These are phyloP conservation scores for Apamea monoglypha DNA, from an alignment of 2,888 invertebrate species.

Conservation along the genomic window DNA sequence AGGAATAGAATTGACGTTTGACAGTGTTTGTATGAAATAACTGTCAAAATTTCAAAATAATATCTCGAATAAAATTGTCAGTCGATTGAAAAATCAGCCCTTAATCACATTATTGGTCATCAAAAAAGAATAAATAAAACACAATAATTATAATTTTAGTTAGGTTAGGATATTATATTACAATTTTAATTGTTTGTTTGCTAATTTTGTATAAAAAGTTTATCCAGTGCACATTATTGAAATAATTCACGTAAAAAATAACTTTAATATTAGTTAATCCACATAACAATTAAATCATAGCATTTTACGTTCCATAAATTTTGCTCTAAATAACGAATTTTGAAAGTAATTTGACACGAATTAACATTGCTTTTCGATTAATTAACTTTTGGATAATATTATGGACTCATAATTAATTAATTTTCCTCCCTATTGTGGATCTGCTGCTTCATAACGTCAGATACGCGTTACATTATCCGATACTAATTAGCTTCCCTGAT, in stretches of 20 bases:
- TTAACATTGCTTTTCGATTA: conserved; percentile 46
- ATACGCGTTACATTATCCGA: conserved; percentile 8
- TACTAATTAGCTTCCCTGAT: conserved; percentile 20
- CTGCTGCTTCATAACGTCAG: conserved; percentile 11
- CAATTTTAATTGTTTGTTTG: too few species aligned
- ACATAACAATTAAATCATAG: neutral
- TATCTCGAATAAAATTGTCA: too few species aligned
- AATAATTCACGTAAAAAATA: neutral
- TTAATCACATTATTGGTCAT: too few species aligned
- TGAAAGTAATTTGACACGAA: conserved; percentile 44
- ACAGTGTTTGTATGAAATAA: too few species aligned
- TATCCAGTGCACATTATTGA: neutral
- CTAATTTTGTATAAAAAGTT: too few species aligned
- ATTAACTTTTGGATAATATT: conserved; percentile 43
- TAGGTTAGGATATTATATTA: too few species aligned
- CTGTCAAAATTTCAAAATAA: too few species aligned
- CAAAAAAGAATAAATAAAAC: too few species aligned
- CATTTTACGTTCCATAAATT: neutral
- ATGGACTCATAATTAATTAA: conserved; percentile 42
- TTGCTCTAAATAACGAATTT: conserved; percentile 10
- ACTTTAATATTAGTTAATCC: neutral
- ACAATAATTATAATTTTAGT: too few species aligned
- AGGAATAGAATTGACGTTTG: too few species aligned
- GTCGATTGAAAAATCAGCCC: too few species aligned
- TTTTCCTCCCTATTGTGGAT: conserved; percentile 15